phyloP scores from a whole-genome alignment of 2,113 vertebrate species.

The Trichechus manatus region DNA sequence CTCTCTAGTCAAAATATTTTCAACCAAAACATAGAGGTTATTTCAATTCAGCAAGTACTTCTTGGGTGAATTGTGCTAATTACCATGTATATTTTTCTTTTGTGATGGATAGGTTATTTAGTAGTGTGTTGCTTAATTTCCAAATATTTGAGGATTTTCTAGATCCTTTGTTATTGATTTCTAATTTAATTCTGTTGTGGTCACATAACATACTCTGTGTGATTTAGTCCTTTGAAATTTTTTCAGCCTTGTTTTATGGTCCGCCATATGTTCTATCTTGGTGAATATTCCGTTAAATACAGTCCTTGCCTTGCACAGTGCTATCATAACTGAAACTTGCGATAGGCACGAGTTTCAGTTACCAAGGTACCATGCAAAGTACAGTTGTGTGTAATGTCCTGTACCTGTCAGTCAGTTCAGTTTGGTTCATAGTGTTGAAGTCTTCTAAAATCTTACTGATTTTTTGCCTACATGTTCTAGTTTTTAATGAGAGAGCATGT shows the following conservation, averaged over 20 bases:
- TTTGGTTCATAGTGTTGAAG: background rate
- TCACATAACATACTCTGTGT: slow-evolving; percentile 5
- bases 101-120: background rate
- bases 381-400: background rate
- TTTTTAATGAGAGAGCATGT: no score
- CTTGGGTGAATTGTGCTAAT: slow-evolving; percentile 31
- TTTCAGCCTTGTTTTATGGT: slow-evolving; percentile 19
- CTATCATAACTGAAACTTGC: background rate
- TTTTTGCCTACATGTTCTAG: no score
- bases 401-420: background rate
- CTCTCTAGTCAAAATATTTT: slow-evolving; percentile 57
- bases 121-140: no score
- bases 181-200: slow-evolving; percentile 11
- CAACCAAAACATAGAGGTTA: background rate
- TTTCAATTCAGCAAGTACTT: slow-evolving; percentile 41
- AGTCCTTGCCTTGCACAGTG: background rate
- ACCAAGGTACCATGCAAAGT: slow-evolving; percentile 8
- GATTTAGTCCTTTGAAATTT: slow-evolving; percentile 2
- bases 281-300: background rate
- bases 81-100: background rate
- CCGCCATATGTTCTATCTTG: background rate
- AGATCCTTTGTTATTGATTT: slow-evolving; percentile 1
- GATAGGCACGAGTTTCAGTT: slow-evolving; percentile 43
- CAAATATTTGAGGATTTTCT: no score
- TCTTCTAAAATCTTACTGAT: no score